Percentiles rank a stretch among this genome's conserved stretches.
Evolutionary conservation across 2,797 vertebrate species (phyloP).

Genomic region (Bucorvus abyssinicus): DNA sequence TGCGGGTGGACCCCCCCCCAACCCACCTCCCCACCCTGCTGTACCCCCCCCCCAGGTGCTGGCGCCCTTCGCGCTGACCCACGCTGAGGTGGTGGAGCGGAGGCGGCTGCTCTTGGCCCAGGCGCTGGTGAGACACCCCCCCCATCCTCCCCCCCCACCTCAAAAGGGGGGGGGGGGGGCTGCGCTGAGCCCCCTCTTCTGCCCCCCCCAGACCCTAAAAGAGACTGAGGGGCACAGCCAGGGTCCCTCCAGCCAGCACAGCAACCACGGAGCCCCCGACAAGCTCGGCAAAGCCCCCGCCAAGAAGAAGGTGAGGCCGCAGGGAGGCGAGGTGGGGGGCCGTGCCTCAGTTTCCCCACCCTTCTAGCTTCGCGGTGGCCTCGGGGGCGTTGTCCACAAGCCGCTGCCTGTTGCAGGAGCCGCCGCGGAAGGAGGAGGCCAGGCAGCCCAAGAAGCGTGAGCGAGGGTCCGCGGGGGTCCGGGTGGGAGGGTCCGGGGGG

Average conservation of each 20-base stretch:
- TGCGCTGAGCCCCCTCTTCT: no score
- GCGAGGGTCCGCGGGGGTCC: not conserved
- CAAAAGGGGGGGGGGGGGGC: no score
- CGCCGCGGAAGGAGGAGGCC: conserved; percentile 57
- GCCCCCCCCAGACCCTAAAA: not conserved
- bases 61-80: conserved; percentile 80
- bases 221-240: conserved; percentile 15
- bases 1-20: no score
- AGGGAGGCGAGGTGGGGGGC: no score
- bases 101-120: conserved; percentile 71
- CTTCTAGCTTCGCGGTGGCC: no score
- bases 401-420: conserved; percentile 10
- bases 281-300: conserved; percentile 62
- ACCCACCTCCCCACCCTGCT: no score
- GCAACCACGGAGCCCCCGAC: no score
- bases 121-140: conserved; percentile 15
- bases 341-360: not conserved
- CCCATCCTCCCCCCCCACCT: no score
- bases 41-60: conserved; percentile 74
- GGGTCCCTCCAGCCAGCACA: not conserved
- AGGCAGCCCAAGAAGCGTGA: conserved; percentile 53
- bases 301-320: conserved; percentile 78
- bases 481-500: no score
- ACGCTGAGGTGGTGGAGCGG: conserved; percentile 84
- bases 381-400: no score